Percentiles rank a stretch among this genome's conserved stretches.
Evolutionary conservation across 2,888 invertebrate species (phyloP).

Genomic region (Morpho deidamia): DNA sequence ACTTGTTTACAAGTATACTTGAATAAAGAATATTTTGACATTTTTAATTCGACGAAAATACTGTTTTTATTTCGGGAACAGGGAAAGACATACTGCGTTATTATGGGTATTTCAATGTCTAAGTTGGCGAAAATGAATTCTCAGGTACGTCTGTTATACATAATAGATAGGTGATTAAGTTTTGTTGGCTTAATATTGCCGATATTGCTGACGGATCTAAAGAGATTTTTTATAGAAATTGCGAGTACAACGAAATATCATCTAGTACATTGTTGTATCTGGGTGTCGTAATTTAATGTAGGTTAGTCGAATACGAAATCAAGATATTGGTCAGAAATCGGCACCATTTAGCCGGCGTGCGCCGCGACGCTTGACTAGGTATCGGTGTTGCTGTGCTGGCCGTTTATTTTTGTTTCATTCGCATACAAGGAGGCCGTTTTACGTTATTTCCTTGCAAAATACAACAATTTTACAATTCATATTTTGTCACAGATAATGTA

Average conservation of each 20-base stretch:
- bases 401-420: slow-evolving; percentile 26
- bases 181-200: no score
- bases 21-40: no score
- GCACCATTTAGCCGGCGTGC: slow-evolving; percentile 39
- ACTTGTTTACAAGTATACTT: no score
- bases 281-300: slow-evolving; percentile 28
- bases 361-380: slow-evolving; percentile 49
- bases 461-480: slow-evolving; percentile 17
- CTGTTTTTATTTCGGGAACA: no score
- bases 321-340: slow-evolving; percentile 36
- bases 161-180: no score
- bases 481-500: slow-evolving; percentile 17
- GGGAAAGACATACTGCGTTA: no score
- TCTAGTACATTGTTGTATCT: slow-evolving; percentile 1
- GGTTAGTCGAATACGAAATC: slow-evolving; percentile 38
- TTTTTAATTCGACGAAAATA: no score
- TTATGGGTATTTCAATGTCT: no score
- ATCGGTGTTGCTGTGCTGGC: slow-evolving; percentile 45
- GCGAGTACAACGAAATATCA: neutral
- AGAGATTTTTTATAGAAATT: no score
- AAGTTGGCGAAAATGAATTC: no score
- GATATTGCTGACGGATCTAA: no score
- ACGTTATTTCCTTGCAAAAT: slow-evolving; percentile 23
- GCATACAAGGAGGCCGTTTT: slow-evolving; percentile 19
- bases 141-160: no score